Evolutionary conservation across 2,797 vertebrate genomes (phyloP).

Genomic region (Neopelma chrysocephalum): DNA sequence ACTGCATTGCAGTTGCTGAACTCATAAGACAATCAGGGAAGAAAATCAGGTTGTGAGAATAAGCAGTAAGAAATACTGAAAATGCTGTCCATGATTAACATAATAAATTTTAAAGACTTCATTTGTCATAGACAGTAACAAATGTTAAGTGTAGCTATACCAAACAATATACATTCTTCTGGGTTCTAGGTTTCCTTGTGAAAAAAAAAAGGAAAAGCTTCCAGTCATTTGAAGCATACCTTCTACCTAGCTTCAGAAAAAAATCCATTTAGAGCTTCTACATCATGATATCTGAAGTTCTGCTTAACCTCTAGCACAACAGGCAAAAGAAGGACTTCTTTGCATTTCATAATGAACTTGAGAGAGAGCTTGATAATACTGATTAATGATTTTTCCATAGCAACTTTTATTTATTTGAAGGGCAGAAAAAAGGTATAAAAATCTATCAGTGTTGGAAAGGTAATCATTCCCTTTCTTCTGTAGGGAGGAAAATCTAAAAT

Average conservation of each 20-base stretch:
- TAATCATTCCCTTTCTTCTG: not conserved
- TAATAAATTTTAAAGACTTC: not conserved
- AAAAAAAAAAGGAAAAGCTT: not conserved
- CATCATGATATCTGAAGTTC: not conserved
- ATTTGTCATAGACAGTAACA: not conserved
- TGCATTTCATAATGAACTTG: not conserved
- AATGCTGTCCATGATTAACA: not conserved
- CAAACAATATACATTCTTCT: not conserved
- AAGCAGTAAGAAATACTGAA: not conserved
- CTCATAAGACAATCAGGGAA: not conserved
- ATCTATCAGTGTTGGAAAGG: not conserved
- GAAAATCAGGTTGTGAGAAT: not conserved
- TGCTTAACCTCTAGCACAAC: not conserved
- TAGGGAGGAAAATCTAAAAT: not conserved
- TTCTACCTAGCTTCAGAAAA: not conserved
- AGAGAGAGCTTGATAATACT: not conserved
- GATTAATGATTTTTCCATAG: not conserved
- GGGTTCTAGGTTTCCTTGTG: not conserved
- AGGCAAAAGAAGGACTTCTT: not conserved
- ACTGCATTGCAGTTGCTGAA: not conserved
- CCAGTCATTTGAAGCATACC: not conserved
- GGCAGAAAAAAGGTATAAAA: fast-evolving
- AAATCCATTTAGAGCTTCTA: not conserved
- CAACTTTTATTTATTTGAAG: not conserved
- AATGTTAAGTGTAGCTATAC: not conserved